Conservation (phyloP, 53 echinoderm and acorn worm genomes). For the Paelopatides confundens region DNA sequence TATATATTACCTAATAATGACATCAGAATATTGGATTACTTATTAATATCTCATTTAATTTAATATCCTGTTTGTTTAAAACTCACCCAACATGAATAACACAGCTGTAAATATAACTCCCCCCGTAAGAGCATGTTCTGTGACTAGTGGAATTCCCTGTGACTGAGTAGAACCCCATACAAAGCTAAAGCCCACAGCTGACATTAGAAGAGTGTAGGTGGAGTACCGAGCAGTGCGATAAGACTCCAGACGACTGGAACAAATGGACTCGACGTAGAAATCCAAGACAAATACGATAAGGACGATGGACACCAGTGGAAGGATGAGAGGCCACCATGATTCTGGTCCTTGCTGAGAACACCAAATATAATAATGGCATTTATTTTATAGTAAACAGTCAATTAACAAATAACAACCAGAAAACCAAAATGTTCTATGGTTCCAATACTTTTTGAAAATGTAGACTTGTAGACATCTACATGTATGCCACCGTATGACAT, state of each 20-base stretch:
- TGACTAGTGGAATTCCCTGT: background rate
- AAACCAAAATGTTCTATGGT: too few relatives aligned
- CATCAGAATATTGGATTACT: too few relatives aligned
- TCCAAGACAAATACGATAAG: conserved; percentile 86
- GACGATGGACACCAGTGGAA: conserved; percentile 77
- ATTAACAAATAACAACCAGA: too few relatives aligned
- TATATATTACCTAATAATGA: too few relatives aligned
- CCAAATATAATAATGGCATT: too few relatives aligned
- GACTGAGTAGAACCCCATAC: conserved; percentile 64
- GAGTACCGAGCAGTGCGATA: conserved; percentile 85
- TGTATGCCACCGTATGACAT: too few relatives aligned
- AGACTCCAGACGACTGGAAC: conserved; percentile 75
- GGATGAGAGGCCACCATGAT: conserved; percentile 80
- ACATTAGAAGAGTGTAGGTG: conserved; percentile 70
- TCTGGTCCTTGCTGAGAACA: conserved; percentile 65
- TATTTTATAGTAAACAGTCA: too few relatives aligned
- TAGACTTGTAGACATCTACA: background rate
- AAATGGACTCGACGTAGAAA: conserved; percentile 92
- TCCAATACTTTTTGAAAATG: too few relatives aligned
- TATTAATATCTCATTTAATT: background rate
- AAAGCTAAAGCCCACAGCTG: conserved; percentile 79
- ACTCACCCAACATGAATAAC: conserved; percentile 88
- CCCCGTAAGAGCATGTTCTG: conserved; percentile 88
- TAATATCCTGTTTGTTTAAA: background rate
- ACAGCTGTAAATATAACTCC: conserved; percentile 86